phyloP scores from a whole-genome alignment of 2,888 invertebrate genomes.

The Dicyrtoma fusca region DNA sequence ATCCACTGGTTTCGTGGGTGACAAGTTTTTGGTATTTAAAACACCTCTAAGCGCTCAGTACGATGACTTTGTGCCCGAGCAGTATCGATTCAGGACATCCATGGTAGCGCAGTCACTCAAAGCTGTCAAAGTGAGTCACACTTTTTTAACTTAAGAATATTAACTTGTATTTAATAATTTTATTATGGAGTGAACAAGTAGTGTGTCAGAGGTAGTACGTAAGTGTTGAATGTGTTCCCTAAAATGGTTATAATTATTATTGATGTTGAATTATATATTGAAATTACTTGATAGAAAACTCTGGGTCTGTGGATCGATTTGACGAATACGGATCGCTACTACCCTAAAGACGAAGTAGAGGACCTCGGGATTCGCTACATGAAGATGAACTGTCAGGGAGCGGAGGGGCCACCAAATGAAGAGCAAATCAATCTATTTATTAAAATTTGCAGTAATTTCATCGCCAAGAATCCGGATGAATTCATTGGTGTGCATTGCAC shows the following conservation, averaged over 20 bases:
- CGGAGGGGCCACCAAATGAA: conserved; percentile 84
- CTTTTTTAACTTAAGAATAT: too few species aligned
- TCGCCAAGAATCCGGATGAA: conserved; percentile 77
- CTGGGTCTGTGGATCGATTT: conserved; percentile 96
- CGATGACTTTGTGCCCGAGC: conserved; percentile 81
- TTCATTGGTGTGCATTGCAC: conserved; percentile 89
- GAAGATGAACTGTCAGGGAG: conserved; percentile 87
- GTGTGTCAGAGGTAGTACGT: too few species aligned
- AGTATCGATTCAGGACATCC: conserved; percentile 79
- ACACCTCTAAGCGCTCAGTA: conserved; percentile 85
- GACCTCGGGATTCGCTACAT: conserved; percentile 77
- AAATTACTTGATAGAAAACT: conserved; percentile 78
- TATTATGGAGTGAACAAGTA: too few species aligned
- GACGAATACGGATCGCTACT: conserved; percentile 93
- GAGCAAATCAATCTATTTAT: conserved; percentile 88
- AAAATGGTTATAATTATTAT: conserved; percentile 8
- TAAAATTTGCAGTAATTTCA: conserved; percentile 75
- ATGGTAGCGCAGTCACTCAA: conserved; percentile 84
- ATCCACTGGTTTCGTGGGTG: conserved; percentile 71
- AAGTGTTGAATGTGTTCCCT: neutral
- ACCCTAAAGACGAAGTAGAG: conserved; percentile 80
- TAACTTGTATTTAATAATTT: too few species aligned
- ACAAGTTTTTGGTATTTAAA: conserved; percentile 91
- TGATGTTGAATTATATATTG: conserved; percentile 30
- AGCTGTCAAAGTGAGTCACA: conserved; percentile 71